Conservation (phyloP, 1,140 invertebrate species). For the Nasonia vitripennis region DNA sequence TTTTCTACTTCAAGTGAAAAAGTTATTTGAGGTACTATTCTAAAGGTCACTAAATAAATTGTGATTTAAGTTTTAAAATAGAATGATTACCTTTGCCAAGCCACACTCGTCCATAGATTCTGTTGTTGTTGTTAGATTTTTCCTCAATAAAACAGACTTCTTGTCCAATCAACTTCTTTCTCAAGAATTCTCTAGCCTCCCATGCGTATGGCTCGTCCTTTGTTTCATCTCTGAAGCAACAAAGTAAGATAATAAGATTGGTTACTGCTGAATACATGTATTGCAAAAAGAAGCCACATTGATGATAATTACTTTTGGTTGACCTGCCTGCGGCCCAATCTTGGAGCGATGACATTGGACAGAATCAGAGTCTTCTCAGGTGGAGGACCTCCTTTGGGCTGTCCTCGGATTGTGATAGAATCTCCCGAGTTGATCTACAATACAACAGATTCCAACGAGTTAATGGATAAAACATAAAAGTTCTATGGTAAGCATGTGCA, state of each 20-base stretch:
- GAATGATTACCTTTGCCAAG: slow-evolving; percentile 82
- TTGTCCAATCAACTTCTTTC: slow-evolving; percentile 94
- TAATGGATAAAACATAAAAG: not conserved
- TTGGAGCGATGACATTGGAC: slow-evolving; percentile 93
- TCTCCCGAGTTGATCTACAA: slow-evolving; percentile 68
- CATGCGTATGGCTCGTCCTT: slow-evolving; percentile 96
- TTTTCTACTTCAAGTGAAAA: not conserved
- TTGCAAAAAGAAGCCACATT: not conserved
- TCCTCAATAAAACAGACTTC: slow-evolving; percentile 88
- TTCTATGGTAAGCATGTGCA: too few species aligned
- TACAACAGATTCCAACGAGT: slow-evolving; percentile 5
- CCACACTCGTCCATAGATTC: slow-evolving; percentile 93
- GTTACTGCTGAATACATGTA: not conserved
- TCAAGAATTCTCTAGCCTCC: slow-evolving; percentile 95
- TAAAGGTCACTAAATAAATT: not conserved
- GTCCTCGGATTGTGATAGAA: slow-evolving; percentile 69
- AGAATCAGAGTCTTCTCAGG: slow-evolving; percentile 93
- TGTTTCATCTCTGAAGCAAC: slow-evolving; percentile 77
- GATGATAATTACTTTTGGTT: slow-evolving; percentile 50
- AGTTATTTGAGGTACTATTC: not conserved
- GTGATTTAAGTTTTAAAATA: slow-evolving; percentile 20
- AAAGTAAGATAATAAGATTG: not conserved
- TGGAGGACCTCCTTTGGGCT: slow-evolving; percentile 84
- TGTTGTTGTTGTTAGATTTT: slow-evolving; percentile 82
- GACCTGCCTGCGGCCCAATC: slow-evolving; percentile 83